Evolutionary conservation across 2,888 invertebrate genomes (phyloP), one percentile per base, ranked within the genome.

Genomic region (Ctenicera cuprea): DNA sequence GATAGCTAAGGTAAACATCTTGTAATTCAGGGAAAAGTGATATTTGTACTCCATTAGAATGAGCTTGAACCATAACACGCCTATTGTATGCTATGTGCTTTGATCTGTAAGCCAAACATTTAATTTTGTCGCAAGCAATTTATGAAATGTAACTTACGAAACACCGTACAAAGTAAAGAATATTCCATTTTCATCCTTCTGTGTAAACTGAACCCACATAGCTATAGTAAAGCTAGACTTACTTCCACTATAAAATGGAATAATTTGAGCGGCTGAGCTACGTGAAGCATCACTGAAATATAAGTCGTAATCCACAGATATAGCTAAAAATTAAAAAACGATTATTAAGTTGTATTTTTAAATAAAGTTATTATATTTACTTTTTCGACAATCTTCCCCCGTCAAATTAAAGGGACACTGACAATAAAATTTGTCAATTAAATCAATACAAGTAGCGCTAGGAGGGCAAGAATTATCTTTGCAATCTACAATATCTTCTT

Each of bases 371-470:
- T 3, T 18, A 57, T n/a, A 85, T 91, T 89, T 90, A 97, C 96
- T 94, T 90, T 98, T 98, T 84, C 97, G 91, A 83, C 99, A 99
- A 83, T 97, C 96, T 84, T 97, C 97, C 63, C 99, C 99, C 20
- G 98, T 98, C 82, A 97, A 90, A 84, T 98, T 98, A 86, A 98
- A 97, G 8, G 98, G 97, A 89, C 99, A 99, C 86, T 97, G 96
- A 83, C 99, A 99, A 85, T 96, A 97, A 89, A 96, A 97, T 81
- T 93, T 92, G 80, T 95, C 95, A 50, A 95, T 96, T 57, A 97
- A 88, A 87, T 97, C 97, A 79, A 97, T 94, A 84, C 97, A 98
- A 2, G 94, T 95, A 0, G 97, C 96, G 11, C 97, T 96, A 64
- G 97, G 97, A 62, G 97, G 96, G 83, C 98, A 98, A 0, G 97